phyloP scores from a whole-genome alignment of 2,797 vertebrate species.

The Naso thynnoides region DNA sequence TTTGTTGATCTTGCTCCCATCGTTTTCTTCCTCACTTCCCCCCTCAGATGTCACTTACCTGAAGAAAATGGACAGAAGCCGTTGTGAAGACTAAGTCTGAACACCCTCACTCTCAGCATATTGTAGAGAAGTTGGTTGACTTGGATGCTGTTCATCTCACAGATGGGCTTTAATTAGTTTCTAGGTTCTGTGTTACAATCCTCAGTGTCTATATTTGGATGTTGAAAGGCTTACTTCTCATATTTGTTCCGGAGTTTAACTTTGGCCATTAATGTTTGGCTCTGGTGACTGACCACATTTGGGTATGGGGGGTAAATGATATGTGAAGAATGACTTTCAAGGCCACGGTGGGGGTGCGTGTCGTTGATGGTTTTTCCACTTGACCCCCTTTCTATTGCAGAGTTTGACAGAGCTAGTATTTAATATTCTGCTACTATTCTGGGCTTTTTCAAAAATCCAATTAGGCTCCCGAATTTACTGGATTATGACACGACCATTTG shows the following conservation, averaged over 20 bases:
- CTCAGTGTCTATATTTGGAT: slow-evolving; percentile 71
- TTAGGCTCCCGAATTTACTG: slow-evolving; percentile 78
- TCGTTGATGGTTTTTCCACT: slow-evolving; percentile 73
- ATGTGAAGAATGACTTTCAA: slow-evolving; percentile 63
- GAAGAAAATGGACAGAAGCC: slow-evolving; percentile 28
- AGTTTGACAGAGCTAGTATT: slow-evolving; percentile 78
- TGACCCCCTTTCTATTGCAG: slow-evolving; percentile 77
- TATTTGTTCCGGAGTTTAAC: slow-evolving; percentile 77
- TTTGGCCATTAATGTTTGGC: slow-evolving; percentile 73
- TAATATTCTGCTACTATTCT: slow-evolving; percentile 80
- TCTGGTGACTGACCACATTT: slow-evolving; percentile 76
- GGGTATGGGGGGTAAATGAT: slow-evolving; percentile 63
- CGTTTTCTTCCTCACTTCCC: slow-evolving; percentile 26
- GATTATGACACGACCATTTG: slow-evolving; percentile 78
- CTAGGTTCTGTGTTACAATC: slow-evolving; percentile 63
- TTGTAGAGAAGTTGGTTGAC: slow-evolving; percentile 45
- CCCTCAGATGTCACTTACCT: slow-evolving; percentile 49
- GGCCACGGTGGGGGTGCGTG: slow-evolving; percentile 55
- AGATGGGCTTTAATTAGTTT: slow-evolving; percentile 76
- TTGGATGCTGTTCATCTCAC: slow-evolving; percentile 54
- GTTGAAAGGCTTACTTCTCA: slow-evolving; percentile 67
- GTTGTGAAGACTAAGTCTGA: slow-evolving; percentile 42
- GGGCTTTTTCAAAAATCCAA: slow-evolving; percentile 81
- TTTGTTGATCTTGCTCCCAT: slow-evolving; percentile 31
- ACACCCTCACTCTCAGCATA: slow-evolving; percentile 44